These are phyloP conservation scores for Epistrophe eligans DNA, from an alignment of 2,888 invertebrate genomes.

Conservation along the genomic window DNA sequence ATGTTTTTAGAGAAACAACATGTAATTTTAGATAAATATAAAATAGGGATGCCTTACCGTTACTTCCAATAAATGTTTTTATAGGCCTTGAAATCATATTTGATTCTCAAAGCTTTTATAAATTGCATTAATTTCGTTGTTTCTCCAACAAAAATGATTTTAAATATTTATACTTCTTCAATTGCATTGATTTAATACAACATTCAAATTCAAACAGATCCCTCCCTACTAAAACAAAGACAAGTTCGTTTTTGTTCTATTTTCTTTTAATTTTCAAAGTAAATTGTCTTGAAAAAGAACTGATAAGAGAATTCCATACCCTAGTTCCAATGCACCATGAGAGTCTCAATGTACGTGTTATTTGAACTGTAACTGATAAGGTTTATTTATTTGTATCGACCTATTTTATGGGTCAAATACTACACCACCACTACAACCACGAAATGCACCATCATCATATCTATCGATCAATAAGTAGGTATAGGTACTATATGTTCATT, in stretches of 20 bases:
- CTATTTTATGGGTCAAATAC: constrained; percentile 69
- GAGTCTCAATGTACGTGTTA: constrained; percentile 44
- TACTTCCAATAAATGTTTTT: no score
- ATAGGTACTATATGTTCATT: neutral
- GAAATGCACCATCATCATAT: neutral
- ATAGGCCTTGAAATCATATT: no score
- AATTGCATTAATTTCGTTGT: no score
- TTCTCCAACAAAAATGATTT: no score
- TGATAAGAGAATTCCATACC: constrained; percentile 69
- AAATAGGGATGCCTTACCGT: no score
- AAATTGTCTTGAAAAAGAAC: constrained; percentile 46
- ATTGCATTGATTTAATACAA: no score
- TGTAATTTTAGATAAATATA: no score
- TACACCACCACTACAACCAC: constrained; percentile 19
- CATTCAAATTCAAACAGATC: neutral
- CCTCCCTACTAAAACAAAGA: neutral
- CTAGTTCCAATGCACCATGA: constrained; percentile 59
- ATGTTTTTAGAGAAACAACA: no score
- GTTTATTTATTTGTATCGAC: constrained; percentile 60
- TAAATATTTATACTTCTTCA: no score
- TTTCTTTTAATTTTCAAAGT: constrained; percentile 8
- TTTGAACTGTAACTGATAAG: constrained; percentile 72
- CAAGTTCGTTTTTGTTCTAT: neutral
- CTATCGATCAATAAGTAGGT: neutral
- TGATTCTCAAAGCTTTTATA: no score